Evolutionary conservation across 1,140 invertebrate species (phyloP).

Genomic region (Centruroides vittatus): DNA sequence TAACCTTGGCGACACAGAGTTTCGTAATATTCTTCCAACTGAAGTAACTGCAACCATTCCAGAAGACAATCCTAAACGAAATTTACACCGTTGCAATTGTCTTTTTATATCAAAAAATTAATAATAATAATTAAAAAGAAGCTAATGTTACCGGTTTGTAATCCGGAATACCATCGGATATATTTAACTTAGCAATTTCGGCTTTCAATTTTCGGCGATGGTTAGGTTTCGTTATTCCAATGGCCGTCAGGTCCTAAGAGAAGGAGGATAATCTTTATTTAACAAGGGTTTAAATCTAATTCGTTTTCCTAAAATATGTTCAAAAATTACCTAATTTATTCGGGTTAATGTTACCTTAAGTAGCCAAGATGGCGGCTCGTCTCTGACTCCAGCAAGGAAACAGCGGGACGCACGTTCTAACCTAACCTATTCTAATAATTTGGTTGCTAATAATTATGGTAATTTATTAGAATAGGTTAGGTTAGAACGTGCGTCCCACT

Average conservation of each 20-base stretch:
- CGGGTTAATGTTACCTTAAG: too few relatives aligned
- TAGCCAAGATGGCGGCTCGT: too few relatives aligned
- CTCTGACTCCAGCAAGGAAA: too few relatives aligned
- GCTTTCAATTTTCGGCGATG: conserved; percentile 90
- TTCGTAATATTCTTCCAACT: conserved; percentile 78
- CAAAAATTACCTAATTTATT: too few relatives aligned
- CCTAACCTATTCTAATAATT: too few relatives aligned
- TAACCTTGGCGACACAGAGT: conserved; percentile 83
- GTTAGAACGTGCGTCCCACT: too few relatives aligned
- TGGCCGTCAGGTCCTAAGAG: conserved; percentile 47
- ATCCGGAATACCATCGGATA: conserved; percentile 82
- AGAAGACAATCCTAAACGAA: conserved; percentile 60
- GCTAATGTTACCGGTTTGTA: conserved; percentile 61
- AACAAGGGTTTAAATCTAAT: too few relatives aligned
- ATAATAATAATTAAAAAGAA: not conserved
- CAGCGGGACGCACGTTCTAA: too few relatives aligned
- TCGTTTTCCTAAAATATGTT: too few relatives aligned
- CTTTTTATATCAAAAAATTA: not conserved
- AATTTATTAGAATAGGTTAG: too few relatives aligned
- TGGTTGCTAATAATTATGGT: too few relatives aligned
- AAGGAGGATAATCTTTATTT: conserved; percentile 6
- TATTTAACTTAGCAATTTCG: conserved; percentile 87
- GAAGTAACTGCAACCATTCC: conserved; percentile 78
- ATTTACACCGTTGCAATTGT: not conserved
- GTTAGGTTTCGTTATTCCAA: conserved; percentile 90